Base-by-base conservation (phyloP, 2,113 vertebrate species). In the Sturnira hondurensis region DNA sequence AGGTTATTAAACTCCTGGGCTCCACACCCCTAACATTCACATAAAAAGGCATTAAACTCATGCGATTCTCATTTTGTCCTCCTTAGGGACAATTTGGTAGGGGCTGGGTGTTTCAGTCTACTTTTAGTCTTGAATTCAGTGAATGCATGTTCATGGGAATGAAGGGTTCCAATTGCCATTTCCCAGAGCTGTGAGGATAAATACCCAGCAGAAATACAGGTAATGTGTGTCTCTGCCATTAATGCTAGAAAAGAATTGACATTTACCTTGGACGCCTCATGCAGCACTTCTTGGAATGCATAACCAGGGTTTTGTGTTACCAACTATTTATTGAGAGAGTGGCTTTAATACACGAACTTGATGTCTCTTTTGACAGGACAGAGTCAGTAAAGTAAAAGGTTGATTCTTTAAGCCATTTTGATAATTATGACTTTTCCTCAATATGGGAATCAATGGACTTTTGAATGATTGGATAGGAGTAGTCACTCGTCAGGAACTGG, bases 341-440 rank as follows among this genome's bases (percentile, higher is more conserved):
- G 8, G 0, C 17, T 78, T 56, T 92, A 15, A 2, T 91, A 52
- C 38, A 86, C 41, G 63, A 47, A 94, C 45, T 83, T 95, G 83
- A 41, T 91, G 65, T 88, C 83, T 80, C 82, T 96, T 95, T 43
- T 58, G 65, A 89, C 85, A 71, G 33, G 97, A 52, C 61, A 80
- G 94, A 96, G 77, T 81, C 38, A 52, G 87, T 38, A 36, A 87
- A 93, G 84, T 93, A 41, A 97, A 96, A 97, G 95, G 91, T 83
- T 93, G 83, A 4, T 91, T 74, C 76, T 92, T 56, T 82, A 86
- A 87, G 85, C 52, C 93, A 82, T 94, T 95, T 97, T 96, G 88
- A 70, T 94, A 90, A 54, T 96, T 97, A 92, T 90, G 93, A 96
- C 94, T 98, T 97, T 97, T 97, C 84, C 89, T 97, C 97, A 97